Percentiles rank a stretch among this genome's conserved stretches.
Conservation (phyloP, 2,113 vertebrate species). For the Todiramphus chloris region DNA sequence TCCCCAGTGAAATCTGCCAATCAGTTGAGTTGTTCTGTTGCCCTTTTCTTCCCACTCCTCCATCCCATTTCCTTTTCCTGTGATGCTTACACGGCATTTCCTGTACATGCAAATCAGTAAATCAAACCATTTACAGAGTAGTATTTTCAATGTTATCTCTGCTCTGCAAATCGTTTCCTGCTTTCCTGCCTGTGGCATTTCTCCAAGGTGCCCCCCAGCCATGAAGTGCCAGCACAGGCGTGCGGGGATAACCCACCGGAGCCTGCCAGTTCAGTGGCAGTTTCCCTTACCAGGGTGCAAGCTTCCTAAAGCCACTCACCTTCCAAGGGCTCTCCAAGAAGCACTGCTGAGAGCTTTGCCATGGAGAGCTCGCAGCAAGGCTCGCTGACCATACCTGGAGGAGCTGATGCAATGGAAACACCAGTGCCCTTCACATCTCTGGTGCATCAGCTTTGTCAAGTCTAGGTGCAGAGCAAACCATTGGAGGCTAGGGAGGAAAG, state of each 20-base stretch:
- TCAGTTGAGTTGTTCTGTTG: neutral
- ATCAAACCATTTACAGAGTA: neutral
- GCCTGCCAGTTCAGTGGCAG: neutral
- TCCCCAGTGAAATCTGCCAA: neutral
- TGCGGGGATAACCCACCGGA: rapidly evolving
- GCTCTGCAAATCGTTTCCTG: conserved; percentile 44
- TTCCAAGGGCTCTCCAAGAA: rapidly evolving
- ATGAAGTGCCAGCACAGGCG: rapidly evolving
- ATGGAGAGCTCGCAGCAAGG: neutral
- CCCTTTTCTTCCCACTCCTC: neutral
- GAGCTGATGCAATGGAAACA: neutral
- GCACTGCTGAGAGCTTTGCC: neutral
- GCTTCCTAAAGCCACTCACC: neutral
- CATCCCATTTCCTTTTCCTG: conserved; percentile 8
- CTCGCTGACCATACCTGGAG: neutral
- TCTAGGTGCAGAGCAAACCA: neutral
- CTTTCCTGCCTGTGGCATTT: neutral
- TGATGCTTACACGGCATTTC: neutral
- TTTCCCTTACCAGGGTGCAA: neutral
- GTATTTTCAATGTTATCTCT: conserved; percentile 37
- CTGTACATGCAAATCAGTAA: neutral
- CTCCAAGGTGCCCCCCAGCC: neutral
- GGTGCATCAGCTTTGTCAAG: neutral
- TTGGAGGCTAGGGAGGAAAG: neutral
- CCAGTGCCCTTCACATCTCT: neutral